These are phyloP conservation scores for Drosophila sp. DNA, from an alignment of 1,140 invertebrate species.

Conservation along the genomic window DNA sequence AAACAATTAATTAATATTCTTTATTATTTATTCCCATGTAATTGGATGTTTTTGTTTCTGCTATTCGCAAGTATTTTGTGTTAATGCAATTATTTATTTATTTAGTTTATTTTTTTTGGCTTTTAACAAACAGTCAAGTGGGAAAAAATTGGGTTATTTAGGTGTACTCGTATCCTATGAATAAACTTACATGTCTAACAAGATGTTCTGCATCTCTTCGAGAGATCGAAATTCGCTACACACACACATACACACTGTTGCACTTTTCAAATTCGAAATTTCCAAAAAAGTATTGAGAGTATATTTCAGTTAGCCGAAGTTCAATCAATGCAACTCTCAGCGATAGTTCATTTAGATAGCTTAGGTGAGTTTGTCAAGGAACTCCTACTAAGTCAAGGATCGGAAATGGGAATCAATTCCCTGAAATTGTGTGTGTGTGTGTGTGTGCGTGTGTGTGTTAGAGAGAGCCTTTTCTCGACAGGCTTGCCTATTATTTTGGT, in stretches of 20 bases:
- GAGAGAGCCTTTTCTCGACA: background rate
- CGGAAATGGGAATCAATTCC: slow-evolving; percentile 3
- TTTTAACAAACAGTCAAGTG: slow-evolving; percentile 76
- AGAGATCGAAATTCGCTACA: slow-evolving; percentile 18
- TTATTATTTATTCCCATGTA: slow-evolving; percentile 56
- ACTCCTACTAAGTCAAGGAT: background rate
- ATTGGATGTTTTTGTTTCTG: slow-evolving; percentile 22
- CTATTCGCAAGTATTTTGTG: slow-evolving; percentile 30
- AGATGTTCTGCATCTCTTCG: slow-evolving; percentile 23
- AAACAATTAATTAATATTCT: slow-evolving; percentile 74
- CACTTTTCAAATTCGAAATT: too few species aligned
- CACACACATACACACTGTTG: too few species aligned
- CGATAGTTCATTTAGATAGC: too few species aligned
- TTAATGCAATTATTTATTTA: slow-evolving; percentile 11
- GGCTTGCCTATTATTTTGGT: slow-evolving; percentile 6
- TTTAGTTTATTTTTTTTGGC: slow-evolving; percentile 35
- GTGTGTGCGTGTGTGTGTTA: background rate
- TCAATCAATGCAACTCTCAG: too few species aligned
- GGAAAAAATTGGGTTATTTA: slow-evolving; percentile 46
- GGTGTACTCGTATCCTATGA: slow-evolving; percentile 25
- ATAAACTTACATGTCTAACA: slow-evolving; percentile 21
- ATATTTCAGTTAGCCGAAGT: too few species aligned
- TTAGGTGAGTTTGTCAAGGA: too few species aligned
- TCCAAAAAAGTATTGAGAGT: too few species aligned
- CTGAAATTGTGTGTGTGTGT: background rate